Evolutionary conservation across 2,113 vertebrate species (phyloP), one percentile per base, ranked within the genome.

Genomic region (Peromyscus californicus): DNA sequence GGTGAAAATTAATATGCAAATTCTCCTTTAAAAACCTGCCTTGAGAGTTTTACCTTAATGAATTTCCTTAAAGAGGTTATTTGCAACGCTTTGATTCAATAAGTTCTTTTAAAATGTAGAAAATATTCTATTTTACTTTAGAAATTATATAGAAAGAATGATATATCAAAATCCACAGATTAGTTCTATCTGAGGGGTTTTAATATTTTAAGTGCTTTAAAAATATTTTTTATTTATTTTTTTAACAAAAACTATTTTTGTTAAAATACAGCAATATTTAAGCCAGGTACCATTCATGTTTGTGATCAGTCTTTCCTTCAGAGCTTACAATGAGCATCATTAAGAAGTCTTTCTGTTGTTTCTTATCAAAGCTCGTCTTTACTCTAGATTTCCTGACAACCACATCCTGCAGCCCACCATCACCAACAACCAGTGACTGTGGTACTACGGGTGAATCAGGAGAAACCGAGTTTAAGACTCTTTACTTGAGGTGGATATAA

Each of bases 1-100:
- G 91, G 90, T 39, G 79, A 98, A 98, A 98, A 85, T 48, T 82
- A 78, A 93, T 89, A 13, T 51, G 80, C 31, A 94, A 97, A 91
- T 0, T 94, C 67, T 51, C 42, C n/a, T 54, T 69, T n/a, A 91
- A 75, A 78, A 97, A 97, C 48, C 0, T 57, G 0, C 51, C 63
- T 94, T 63, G 59, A 65, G n/a, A 72, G 36, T 26, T 93, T 96
- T 96, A 42, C 29, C 24, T 96, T 82, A 85, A 92, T 45, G 69
- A 51, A 90, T 96, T 86, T 42, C 31, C 63, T 93, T 96, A 92
- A 91, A 84, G 45, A 61, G 19, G 33, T 61, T 61, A 22, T 33
- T 94, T 63, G 39, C 59, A 65, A 61, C 88, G 97, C 95, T 61
- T 95, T 93, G 97, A 92, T 93, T 54, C 15, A 97, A 96, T 42